Percentiles rank a stretch among this genome's conserved stretches.
Conservation (phyloP, 64 coral and sea anemone genomes). For the Astreopora myriophthalma region DNA sequence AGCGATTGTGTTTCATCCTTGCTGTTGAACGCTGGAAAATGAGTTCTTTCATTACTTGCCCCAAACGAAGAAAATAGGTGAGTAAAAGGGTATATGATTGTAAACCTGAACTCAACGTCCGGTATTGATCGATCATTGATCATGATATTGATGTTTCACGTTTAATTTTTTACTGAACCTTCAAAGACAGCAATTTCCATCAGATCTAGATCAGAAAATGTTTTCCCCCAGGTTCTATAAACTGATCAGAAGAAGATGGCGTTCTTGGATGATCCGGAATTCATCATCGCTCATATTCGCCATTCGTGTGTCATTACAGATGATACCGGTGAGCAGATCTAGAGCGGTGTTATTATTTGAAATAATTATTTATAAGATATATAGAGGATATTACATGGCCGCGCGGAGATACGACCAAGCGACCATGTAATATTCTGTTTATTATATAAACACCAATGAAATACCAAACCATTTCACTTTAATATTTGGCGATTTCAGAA, state of each 20-base stretch:
- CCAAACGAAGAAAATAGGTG: neutral
- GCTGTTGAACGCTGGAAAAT: neutral
- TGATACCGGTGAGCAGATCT: constrained; percentile 94
- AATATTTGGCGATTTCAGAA: no score
- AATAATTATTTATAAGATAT: no score
- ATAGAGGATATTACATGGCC: no score
- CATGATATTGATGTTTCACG: no score
- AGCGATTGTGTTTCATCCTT: neutral
- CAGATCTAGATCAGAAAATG: no score
- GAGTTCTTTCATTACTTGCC: neutral
- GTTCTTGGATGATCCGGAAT: constrained; percentile 89
- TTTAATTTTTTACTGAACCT: no score
- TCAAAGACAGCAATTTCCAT: no score
- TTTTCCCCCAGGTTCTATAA: neutral
- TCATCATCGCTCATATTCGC: constrained; percentile 91
- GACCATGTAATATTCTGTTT: no score
- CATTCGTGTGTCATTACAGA: constrained; percentile 96
- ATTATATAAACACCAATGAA: no score
- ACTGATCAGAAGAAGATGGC: constrained; percentile 60
- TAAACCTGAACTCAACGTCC: neutral
- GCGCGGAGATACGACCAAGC: no score
- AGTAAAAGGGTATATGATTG: neutral
- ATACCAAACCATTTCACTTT: no score
- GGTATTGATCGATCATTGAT: neutral
- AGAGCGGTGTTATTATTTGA: no score